Conservation (phyloP, 2,113 vertebrate species). For the Notiomystis cincta region DNA sequence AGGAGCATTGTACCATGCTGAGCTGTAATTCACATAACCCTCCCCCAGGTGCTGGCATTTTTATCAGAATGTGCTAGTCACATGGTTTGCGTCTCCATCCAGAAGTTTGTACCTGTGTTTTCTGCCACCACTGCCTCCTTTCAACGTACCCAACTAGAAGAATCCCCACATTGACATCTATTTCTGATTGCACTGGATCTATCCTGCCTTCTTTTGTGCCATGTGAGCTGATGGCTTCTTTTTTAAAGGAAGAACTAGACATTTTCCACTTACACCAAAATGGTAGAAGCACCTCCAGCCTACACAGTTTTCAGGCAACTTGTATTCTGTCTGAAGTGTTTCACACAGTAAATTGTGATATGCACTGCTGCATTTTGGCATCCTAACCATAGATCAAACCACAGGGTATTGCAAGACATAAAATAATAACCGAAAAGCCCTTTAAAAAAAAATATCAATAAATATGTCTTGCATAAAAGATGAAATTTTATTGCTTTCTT, state of each 20-base stretch:
- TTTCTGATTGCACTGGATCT: background rate
- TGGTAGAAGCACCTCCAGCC: background rate
- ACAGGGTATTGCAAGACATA: background rate
- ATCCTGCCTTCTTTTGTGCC: background rate
- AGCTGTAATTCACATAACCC: background rate
- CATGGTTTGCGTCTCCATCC: background rate
- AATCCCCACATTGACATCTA: background rate
- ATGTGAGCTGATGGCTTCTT: background rate
- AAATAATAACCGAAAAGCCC: background rate
- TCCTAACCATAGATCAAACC: background rate
- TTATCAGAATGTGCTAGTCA: background rate
- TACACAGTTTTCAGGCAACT: background rate
- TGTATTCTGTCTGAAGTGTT: background rate
- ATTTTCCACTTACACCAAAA: background rate
- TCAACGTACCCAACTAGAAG: background rate
- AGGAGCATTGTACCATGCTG: background rate
- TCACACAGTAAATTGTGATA: background rate
- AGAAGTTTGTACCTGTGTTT: background rate
- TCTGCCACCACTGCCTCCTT: background rate
- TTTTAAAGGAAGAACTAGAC: background rate
- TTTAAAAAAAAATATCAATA: background rate
- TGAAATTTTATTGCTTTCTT: background rate
- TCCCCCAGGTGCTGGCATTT: background rate
- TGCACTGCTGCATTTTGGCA: background rate
- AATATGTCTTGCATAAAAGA: background rate